phyloP scores from a whole-genome alignment of 2,888 invertebrate genomes.

The Theodoxus fluviatilis region DNA sequence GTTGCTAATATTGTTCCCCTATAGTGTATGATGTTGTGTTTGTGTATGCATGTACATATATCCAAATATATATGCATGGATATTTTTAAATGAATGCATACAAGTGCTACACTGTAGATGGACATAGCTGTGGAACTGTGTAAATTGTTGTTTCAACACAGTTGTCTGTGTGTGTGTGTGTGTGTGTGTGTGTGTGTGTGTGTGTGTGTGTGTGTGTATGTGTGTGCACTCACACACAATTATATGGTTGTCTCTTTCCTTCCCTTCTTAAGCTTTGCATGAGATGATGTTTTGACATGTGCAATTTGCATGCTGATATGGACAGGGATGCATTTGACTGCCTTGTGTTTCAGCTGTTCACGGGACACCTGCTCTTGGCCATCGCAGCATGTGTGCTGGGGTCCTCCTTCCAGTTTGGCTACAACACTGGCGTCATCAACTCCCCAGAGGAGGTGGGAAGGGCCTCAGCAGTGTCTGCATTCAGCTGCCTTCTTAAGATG shows the following conservation, averaged over 20 bases:
- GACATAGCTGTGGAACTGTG: too few relatives aligned
- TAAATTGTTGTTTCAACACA: too few relatives aligned
- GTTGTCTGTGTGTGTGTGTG: neutral
- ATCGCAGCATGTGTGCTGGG: conserved; percentile 85
- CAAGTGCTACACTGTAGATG: too few relatives aligned
- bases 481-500: too few relatives aligned
- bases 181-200: conserved; percentile 20
- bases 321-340: neutral
- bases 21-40: too few relatives aligned
- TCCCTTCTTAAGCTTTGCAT: neutral
- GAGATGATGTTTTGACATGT: neutral
- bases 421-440: conserved; percentile 90
- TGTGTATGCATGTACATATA: too few relatives aligned
- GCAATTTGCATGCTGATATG: neutral
- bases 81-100: too few relatives aligned
- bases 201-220: neutral
- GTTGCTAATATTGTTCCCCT: too few relatives aligned
- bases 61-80: too few relatives aligned
- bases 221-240: neutral
- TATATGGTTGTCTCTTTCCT: neutral
- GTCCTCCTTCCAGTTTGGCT: conserved; percentile 91
- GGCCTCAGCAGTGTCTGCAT: conserved; percentile 23
- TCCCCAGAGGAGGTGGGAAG: conserved; percentile 78
- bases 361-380: conserved; percentile 70
- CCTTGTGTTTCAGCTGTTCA: conserved; percentile 40